Evolutionary conservation across 2,113 vertebrate genomes (phyloP).

Genomic region (Arizona elegans): DNA sequence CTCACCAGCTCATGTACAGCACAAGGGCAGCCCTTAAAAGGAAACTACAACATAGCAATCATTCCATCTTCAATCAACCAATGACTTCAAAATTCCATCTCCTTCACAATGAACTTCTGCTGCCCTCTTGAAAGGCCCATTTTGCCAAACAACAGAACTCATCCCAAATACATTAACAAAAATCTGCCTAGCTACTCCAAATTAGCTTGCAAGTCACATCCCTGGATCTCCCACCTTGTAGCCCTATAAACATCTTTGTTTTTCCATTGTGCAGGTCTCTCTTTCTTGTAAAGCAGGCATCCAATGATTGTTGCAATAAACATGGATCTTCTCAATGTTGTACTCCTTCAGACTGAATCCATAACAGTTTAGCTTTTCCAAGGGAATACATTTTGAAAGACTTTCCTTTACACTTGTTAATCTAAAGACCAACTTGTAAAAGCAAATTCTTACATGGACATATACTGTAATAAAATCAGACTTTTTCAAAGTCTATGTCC

Average conservation of each 20-base stretch:
- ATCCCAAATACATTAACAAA: background rate
- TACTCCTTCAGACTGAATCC: background rate
- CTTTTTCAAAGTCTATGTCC: background rate
- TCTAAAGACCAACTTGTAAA: background rate
- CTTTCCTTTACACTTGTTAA: background rate
- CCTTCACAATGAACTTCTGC: background rate
- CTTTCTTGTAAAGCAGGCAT: background rate
- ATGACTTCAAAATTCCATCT: background rate
- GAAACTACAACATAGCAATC: background rate
- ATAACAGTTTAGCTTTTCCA: background rate
- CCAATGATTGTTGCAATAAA: background rate
- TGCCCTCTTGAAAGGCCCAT: background rate
- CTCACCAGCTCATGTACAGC: background rate
- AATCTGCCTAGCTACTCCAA: background rate
- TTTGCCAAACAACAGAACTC: background rate
- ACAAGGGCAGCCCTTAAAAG: background rate
- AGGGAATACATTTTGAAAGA: background rate
- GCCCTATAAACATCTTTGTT: background rate
- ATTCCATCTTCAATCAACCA: background rate
- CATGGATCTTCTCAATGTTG: background rate
- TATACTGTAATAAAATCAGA: background rate
- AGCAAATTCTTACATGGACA: background rate
- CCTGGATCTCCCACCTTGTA: background rate
- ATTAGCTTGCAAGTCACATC: background rate
- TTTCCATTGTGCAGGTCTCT: background rate